Evolutionary conservation across 30 jellyfish, hydroid and myxozoan genomes (phyloP).

Genomic region (Nemopilema nomurai): DNA sequence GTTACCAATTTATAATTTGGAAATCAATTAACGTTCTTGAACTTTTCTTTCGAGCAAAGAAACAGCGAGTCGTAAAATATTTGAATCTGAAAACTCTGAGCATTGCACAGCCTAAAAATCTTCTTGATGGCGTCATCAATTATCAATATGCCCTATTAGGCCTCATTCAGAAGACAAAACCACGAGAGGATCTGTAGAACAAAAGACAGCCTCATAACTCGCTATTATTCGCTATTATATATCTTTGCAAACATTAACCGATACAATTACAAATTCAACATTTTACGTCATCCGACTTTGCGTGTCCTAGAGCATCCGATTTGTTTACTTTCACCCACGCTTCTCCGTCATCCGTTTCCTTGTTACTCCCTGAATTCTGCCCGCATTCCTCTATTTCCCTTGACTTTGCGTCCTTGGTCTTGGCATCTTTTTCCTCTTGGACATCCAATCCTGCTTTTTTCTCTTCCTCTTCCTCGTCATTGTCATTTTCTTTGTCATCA

Average conservation of each 20-base stretch:
- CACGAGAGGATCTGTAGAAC: neutral
- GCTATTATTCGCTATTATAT: too few species aligned
- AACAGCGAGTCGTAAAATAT: too few species aligned
- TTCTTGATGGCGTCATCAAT: too few species aligned
- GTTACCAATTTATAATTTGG: too few species aligned
- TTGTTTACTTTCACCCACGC: slow-evolving; percentile 92
- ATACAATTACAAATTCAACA: slow-evolving; percentile 11
- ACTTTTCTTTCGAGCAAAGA: too few species aligned
- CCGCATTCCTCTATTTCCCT: slow-evolving; percentile 27
- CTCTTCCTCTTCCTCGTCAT: slow-evolving; percentile 32
- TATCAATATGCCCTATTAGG: too few species aligned
- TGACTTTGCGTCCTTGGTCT: slow-evolving; percentile 15
- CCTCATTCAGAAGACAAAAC: neutral
- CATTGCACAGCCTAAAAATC: too few species aligned
- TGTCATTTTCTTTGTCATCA: slow-evolving; percentile 8
- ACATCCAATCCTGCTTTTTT: slow-evolving; percentile 4
- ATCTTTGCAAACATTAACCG: neutral
- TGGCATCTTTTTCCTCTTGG: neutral
- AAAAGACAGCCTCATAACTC: neutral
- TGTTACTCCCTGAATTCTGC: slow-evolving; percentile 68
- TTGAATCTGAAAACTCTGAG: too few species aligned
- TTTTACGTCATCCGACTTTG: neutral
- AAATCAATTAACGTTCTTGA: too few species aligned
- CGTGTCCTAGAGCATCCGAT: slow-evolving; percentile 48
- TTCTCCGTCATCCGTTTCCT: slow-evolving; percentile 73